Percentiles rank a stretch among this genome's conserved stretches.
phyloP scores from a whole-genome alignment of 2,888 invertebrate genomes.

The Drosophila nigricruria region DNA sequence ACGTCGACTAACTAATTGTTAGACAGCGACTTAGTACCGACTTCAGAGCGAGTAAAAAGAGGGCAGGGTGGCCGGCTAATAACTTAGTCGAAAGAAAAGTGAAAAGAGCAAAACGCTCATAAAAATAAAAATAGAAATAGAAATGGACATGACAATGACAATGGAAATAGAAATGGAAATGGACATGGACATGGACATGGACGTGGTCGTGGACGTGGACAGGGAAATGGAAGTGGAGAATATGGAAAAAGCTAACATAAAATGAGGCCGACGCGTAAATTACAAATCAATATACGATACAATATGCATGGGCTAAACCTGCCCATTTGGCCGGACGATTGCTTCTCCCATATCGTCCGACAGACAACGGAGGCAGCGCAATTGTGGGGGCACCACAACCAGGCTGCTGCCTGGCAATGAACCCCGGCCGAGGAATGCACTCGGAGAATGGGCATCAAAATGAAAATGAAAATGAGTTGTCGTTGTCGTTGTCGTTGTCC shows the following conservation, averaged over 20 bases:
- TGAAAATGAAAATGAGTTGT: conserved; percentile 47
- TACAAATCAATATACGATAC: conserved; percentile 67
- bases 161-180: conserved; percentile 45
- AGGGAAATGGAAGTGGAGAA: conserved; percentile 17
- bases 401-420: conserved; percentile 31
- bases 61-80: conserved; percentile 47
- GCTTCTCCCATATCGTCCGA: neutral
- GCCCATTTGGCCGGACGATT: conserved; percentile 19
- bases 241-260: conserved; percentile 18
- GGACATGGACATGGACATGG: conserved; percentile 25
- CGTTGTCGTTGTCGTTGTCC: neutral
- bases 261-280: conserved; percentile 61
- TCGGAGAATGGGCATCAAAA: conserved; percentile 38
- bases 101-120: conserved; percentile 45
- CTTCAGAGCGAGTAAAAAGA: conserved; percentile 6
- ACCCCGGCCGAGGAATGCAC: conserved; percentile 21
- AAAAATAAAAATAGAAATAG: conserved; percentile 61
- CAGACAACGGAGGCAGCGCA: neutral
- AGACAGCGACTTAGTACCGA: conserved; percentile 26
- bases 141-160: conserved; percentile 21
- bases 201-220: conserved; percentile 24
- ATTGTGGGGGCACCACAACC: neutral
- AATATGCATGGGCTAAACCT: conserved; percentile 37
- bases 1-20: conserved; percentile 38
- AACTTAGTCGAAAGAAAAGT: conserved; percentile 52